phyloP scores from a whole-genome alignment of 2,113 vertebrate genomes.

The Pterophyllum scalare region DNA sequence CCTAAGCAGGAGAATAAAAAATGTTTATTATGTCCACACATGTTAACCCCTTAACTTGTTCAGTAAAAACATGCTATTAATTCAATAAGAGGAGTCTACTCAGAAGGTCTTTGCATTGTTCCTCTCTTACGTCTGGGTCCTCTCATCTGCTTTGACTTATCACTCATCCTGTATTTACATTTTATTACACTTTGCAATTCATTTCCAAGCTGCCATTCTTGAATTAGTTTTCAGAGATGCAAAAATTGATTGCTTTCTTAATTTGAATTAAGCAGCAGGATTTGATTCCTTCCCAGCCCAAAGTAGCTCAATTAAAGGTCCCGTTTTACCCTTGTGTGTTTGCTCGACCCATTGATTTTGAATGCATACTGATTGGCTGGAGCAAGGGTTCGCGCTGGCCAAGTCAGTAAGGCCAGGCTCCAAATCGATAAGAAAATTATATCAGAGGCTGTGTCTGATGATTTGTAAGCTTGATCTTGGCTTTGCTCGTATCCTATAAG shows the following conservation, averaged over 20 bases:
- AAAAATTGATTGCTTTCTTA: not conserved
- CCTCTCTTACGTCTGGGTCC: not conserved
- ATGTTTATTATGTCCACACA: not conserved
- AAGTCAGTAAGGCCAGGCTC: constrained; percentile 32
- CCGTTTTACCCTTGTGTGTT: constrained; percentile 9
- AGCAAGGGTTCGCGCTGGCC: constrained; percentile 17
- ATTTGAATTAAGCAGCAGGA: constrained; percentile 7
- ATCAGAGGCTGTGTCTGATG: constrained; percentile 17
- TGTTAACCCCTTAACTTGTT: not conserved
- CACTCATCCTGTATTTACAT: constrained; percentile 31
- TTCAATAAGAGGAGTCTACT: not conserved
- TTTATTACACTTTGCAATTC: constrained; percentile 33
- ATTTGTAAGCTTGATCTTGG: constrained; percentile 34
- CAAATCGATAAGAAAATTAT: constrained; percentile 51
- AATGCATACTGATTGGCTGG: constrained; percentile 16
- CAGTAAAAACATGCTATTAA: not conserved
- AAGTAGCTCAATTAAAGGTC: constrained; percentile 19
- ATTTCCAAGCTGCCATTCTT: not conserved
- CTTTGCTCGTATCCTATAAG: constrained; percentile 8
- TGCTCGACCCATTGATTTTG: constrained; percentile 47
- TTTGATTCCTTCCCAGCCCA: constrained; percentile 3
- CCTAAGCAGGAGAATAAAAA: not conserved
- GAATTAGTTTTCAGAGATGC: not conserved
- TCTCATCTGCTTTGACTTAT: not conserved
- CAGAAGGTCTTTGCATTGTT: constrained; percentile 12